Evolutionary conservation across 2,888 invertebrate species (phyloP).

Genomic region (Tridacna gigas): DNA sequence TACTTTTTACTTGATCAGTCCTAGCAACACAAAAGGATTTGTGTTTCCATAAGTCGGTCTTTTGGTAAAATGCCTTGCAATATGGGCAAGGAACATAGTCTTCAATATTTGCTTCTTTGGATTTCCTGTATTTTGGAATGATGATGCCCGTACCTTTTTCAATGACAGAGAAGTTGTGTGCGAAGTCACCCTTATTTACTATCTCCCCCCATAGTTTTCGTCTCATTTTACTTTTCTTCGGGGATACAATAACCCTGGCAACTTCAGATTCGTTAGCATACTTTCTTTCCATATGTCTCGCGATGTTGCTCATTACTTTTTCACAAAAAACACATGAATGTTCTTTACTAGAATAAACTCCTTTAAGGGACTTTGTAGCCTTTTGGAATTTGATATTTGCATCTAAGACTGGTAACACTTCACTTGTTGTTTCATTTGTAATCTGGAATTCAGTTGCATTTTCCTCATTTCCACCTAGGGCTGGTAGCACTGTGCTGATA

Average conservation of each 20-base stretch:
- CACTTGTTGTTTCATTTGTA: too few relatives aligned
- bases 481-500: too few relatives aligned
- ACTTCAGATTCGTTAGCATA: constrained; percentile 47
- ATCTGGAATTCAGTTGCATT: too few relatives aligned
- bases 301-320: constrained; percentile 23
- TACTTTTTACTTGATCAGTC: not conserved
- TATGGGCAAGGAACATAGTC: constrained; percentile 41
- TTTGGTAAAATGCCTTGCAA: constrained; percentile 29
- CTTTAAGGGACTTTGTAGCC: not conserved
- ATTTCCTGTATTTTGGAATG: constrained; percentile 42
- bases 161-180: constrained; percentile 31
- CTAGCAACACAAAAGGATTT: not conserved
- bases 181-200: constrained; percentile 34
- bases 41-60: constrained; percentile 50
- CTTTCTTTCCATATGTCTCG: constrained; percentile 36
- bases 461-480: too few relatives aligned
- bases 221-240: constrained; percentile 33
- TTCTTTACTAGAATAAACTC: not conserved
- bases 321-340: constrained; percentile 39
- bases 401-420: too few relatives aligned
- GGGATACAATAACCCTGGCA: constrained; percentile 32
- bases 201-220: constrained; percentile 32
- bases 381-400: not conserved
- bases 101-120: not conserved
- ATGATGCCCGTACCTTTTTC: constrained; percentile 30